Percentiles rank a stretch among this genome's conserved stretches.
These are phyloP conservation scores for Psococerastis gibbosa DNA, from an alignment of 2,888 invertebrate species.

Conservation along the genomic window DNA sequence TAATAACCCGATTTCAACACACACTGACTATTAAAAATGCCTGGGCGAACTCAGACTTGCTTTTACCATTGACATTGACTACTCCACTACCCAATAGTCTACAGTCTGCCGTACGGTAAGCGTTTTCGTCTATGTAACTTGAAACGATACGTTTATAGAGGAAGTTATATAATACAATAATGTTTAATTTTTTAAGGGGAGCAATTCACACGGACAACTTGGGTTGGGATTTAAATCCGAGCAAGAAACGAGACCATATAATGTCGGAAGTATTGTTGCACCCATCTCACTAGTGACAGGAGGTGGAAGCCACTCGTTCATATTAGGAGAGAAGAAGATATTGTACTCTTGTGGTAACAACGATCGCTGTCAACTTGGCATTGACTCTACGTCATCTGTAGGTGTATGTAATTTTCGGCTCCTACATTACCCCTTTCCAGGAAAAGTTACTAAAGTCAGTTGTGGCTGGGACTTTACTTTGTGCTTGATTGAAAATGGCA, in stretches of 20 bases:
- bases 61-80: too few relatives aligned
- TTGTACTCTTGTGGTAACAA: not conserved
- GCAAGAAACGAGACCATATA: constrained; percentile 27
- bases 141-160: too few relatives aligned
- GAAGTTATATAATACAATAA: too few relatives aligned
- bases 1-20: too few relatives aligned
- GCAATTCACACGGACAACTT: constrained; percentile 67
- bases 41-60: too few relatives aligned
- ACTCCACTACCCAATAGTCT: too few relatives aligned
- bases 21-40: too few relatives aligned
- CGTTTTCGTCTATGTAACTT: too few relatives aligned
- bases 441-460: constrained; percentile 38
- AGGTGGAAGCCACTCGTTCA: not conserved
- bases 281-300: not conserved
- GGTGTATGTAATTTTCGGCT: constrained; percentile 16
- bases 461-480: constrained; percentile 61
- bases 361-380: constrained; percentile 8
- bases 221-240: constrained; percentile 48
- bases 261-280: too few relatives aligned
- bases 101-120: too few relatives aligned
- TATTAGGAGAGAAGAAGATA: not conserved
- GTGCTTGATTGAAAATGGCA: constrained; percentile 43
- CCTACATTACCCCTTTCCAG: not conserved
- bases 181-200: too few relatives aligned
- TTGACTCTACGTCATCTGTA: constrained; percentile 32